Evolutionary conservation across 2,113 vertebrate species (phyloP), one percentile per base, ranked within the genome.

Genomic region (Semnornis frantzii): DNA sequence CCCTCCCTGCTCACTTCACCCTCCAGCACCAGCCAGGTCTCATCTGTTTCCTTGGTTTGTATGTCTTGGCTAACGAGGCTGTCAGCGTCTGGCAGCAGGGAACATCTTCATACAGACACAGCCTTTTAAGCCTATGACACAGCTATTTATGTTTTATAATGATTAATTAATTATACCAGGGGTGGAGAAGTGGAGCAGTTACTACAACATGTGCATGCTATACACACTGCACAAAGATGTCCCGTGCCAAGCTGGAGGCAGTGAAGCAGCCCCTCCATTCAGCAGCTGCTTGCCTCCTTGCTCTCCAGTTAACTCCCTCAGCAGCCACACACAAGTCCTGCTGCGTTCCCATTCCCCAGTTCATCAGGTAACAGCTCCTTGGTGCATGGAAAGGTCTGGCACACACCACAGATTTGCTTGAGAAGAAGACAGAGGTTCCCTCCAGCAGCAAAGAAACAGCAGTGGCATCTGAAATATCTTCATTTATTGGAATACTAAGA

Each of bases 61-160:
- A 12, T 66, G 34, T 95, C 86, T 92, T 94, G 59, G 59, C 63
- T 92, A 91, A 93, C 8, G 1, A 93, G 73, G 59, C 69, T 90
- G 83, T 93, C 83, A 92, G 20, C 44, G 59, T 82, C 69, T 59
- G 76, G 34, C 65, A 88, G 52, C 33, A 55, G 44, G 74, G 19
- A 89, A 82, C 62, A 57, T 89, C 72, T 93, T 94, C 55, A 54
- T 63, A 50, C 34, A 46, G 48, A 34, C 84, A 58, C 15, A 84
- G 33, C 65, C 66, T 69, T 93, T 86, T 72, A 89, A 75, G 73
- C 34, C 78, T 39, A 37, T 75, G 55, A 15, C 39, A 70, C 37
- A 69, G 70, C 14, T 62, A 59, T 73, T 52, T 71, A 46, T 68
- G 44, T 73, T 92, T 93, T 63, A 18, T 82, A 88, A 82, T 65